A percentile compares a stretch with the other conserved stretches of the same genome.
These are phyloP conservation scores for Gryon sp. DNA, from an alignment of 1,140 invertebrate species.

Conservation along the genomic window DNA sequence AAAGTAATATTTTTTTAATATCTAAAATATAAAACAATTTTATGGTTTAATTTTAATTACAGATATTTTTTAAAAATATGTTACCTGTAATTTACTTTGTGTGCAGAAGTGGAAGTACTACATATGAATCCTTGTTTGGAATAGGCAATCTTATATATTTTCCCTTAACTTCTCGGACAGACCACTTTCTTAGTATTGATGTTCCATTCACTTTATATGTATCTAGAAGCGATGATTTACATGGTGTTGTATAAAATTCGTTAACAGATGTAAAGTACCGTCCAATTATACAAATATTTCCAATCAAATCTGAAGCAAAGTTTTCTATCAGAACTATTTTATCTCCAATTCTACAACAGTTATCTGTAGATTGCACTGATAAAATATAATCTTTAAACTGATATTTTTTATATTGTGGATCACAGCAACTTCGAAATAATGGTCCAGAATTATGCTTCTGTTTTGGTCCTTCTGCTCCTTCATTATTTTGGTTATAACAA, in stretches of 20 bases:
- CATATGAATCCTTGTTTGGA: slow-evolving; percentile 3
- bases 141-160: slow-evolving; percentile 2
- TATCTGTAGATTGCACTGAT: not conserved
- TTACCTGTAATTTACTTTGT: not conserved
- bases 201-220: slow-evolving; percentile 1
- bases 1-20: too few species aligned
- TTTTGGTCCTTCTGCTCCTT: slow-evolving; percentile 7
- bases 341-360: slow-evolving; percentile 11
- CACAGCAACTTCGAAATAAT: not conserved
- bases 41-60: too few species aligned
- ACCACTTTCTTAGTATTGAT: too few species aligned
- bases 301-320: not conserved
- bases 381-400: slow-evolving; percentile 7
- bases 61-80: too few species aligned
- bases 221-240: not conserved
- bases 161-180: not conserved
- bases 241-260: slow-evolving; percentile 13
- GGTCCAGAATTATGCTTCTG: slow-evolving; percentile 5
- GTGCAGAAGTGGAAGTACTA: slow-evolving; percentile 2
- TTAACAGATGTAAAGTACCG: not conserved
- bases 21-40: too few species aligned
- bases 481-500: not conserved
- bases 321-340: slow-evolving; percentile 13
- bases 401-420: slow-evolving; percentile 13
- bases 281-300: slow-evolving; percentile 1